Evolutionary conservation across 2,888 invertebrate genomes (phyloP).

Genomic region (Leucophenga montana): DNA sequence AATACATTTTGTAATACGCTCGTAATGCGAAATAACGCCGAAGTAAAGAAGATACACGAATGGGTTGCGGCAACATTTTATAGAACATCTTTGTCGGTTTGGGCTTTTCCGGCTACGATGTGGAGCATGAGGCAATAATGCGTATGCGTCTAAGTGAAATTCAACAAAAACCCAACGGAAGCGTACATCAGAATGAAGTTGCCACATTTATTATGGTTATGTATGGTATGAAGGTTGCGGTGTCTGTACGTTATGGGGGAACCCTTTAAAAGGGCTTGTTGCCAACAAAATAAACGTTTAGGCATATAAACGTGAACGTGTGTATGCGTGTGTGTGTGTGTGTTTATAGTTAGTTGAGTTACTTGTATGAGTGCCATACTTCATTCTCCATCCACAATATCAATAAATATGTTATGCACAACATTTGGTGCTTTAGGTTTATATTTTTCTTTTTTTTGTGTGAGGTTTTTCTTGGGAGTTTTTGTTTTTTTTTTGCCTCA

Average conservation of each 20-base stretch:
- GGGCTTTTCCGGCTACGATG: conserved; percentile 48
- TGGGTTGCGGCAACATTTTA: conserved; percentile 45
- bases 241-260: conserved; percentile 26
- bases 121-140: conserved; percentile 44
- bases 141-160: conserved; percentile 58
- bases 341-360: too few relatives aligned
- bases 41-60: neutral
- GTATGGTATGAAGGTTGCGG: conserved; percentile 39
- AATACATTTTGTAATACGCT: conserved; percentile 66
- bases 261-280: conserved; percentile 64
- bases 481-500: conserved; percentile 29
- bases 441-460: conserved; percentile 17
- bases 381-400: conserved; percentile 55
- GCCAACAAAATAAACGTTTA: conserved; percentile 67
- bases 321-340: too few relatives aligned
- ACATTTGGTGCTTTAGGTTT: conserved; percentile 38
- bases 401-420: conserved; percentile 67
- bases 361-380: conserved; percentile 32
- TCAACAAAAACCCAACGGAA: conserved; percentile 39
- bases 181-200: too few relatives aligned
- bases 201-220: too few relatives aligned
- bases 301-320: conserved; percentile 67
- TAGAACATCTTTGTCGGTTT: conserved; percentile 54
- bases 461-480: conserved; percentile 8
- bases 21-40: conserved; percentile 44